Conservation (phyloP, 1,140 invertebrate genomes). For the fruit fly (Drosophila melanogaster) region Release_6_plus_ISO1_MT NT_037436.4:11949001-11949500, state of each 20-base stretch:
- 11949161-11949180: constrained; percentile 40
- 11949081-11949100: constrained; percentile 43
- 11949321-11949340: not conserved
- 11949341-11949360: constrained; percentile 14
- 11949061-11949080: constrained; percentile 27
- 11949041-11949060: constrained; percentile 35
- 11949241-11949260: constrained; percentile 14
- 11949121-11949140: constrained; percentile 41
- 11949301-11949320: constrained; percentile 38
- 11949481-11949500: too few relatives aligned
- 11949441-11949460: not conserved
- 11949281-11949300: constrained; percentile 10
- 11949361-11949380: not conserved
- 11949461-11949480: not conserved
- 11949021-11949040: constrained; percentile 65
- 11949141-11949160: constrained; percentile 49
- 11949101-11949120: constrained; percentile 69
- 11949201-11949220: constrained; percentile 31
- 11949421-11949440: not conserved
- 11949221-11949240: constrained; percentile 30
- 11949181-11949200: constrained; percentile 16
- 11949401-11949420: too few relatives aligned
- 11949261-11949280: not conserved
- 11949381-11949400: not conserved
- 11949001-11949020: constrained; percentile 63